Evolutionary conservation across 2,888 invertebrate genomes (phyloP), one percentile per base, ranked within the genome.

Genomic region (Idaea biselata): DNA sequence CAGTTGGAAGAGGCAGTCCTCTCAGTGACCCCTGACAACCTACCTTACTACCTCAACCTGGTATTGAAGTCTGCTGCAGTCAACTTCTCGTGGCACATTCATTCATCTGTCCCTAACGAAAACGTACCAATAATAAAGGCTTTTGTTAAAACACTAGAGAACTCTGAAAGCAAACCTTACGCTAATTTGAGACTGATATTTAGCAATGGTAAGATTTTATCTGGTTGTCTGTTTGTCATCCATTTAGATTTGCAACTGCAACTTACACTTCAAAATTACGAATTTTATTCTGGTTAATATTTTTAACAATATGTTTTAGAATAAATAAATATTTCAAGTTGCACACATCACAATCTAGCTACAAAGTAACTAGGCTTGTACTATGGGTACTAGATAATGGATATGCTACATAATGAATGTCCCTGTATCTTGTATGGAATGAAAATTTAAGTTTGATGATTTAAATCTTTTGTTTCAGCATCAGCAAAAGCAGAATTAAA

Each of bases 181-280:
- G 76, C 95, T 25, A 93, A 94, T 63, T 70, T 97, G 32, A 94
- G 94, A 72, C 86, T 97, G 77, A 96, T 97, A 78, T 97, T 96
- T 94, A 97, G 96, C 92, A 90, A 94, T 87, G 95, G 96, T 96
- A 93, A 93, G 88, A 81, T 44, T 60, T 6, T n/a, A n/a, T n/a
- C n/a, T n/a, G n/a, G n/a, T n/a, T n/a, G n/a, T n/a, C n/a, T n/a
- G n/a, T n/a, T n/a, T n/a, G n/a, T n/a, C n/a, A n/a, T n/a, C n/a
- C n/a, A n/a, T n/a, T n/a, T n/a, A n/a, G n/a, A n/a, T n/a, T n/a
- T n/a, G n/a, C n/a, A n/a, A n/a, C n/a, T n/a, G n/a, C n/a, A n/a
- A n/a, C n/a, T n/a, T n/a, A n/a, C n/a, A n/a, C n/a, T n/a, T n/a
- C n/a, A n/a, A n/a, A n/a, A n/a, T n/a, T n/a, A n/a, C n/a, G n/a